Percentiles rank a stretch among this genome's conserved stretches.
Evolutionary conservation across 2,113 vertebrate genomes (phyloP).

Genomic region (Anarhynchus alexandrinus): DNA sequence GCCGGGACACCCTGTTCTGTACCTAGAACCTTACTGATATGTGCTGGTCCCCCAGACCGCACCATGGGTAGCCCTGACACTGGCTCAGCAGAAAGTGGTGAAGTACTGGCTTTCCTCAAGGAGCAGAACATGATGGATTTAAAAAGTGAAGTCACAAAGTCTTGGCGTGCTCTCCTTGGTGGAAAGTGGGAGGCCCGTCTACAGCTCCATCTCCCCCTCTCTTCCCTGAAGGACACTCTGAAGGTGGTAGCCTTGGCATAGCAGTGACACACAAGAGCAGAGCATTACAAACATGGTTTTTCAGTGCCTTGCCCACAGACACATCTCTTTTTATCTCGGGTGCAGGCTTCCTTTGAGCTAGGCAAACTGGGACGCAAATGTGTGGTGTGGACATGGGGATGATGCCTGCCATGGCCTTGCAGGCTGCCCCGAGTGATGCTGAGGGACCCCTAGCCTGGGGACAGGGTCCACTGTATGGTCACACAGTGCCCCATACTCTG

Average conservation of each 20-base stretch:
- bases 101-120: background rate
- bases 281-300: background rate
- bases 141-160: background rate
- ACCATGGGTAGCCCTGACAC: too few species aligned
- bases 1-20: background rate
- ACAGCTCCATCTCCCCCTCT: background rate
- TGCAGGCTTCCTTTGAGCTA: background rate
- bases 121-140: background rate
- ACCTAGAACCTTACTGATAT: fast-evolving
- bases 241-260: background rate
- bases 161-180: background rate
- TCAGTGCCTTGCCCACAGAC: background rate
- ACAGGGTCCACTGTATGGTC: fast-evolving
- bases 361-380: background rate
- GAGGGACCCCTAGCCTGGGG: background rate
- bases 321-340: fast-evolving
- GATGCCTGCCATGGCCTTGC: background rate
- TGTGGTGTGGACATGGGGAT: fast-evolving
- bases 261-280: background rate
- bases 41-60: fast-evolving
- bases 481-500: background rate
- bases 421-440: background rate
- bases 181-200: background rate
- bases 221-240: background rate
- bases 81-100: background rate